Conservation (phyloP, 2,888 invertebrate species). For the Cataglyphis rosenhaueri region DNA sequence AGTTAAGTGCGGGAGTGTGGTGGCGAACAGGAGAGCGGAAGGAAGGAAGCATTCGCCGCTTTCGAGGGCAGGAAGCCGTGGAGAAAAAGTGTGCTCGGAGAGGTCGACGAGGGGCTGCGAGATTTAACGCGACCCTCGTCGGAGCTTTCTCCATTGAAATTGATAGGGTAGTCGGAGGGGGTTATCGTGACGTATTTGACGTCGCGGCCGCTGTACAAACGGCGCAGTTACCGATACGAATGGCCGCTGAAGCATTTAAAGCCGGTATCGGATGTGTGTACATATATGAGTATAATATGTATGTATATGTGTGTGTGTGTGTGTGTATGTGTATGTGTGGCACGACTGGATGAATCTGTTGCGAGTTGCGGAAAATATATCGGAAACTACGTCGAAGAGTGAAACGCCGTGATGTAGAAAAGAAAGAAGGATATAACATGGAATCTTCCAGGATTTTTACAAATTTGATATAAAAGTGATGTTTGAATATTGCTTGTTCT, state of each 20-base stretch:
- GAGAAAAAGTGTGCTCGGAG: conserved; percentile 3
- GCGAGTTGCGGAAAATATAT: conserved; percentile 34
- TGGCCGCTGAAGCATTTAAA: conserved; percentile 62
- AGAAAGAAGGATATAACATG: conserved; percentile 3
- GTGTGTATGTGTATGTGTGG: conserved; percentile 2
- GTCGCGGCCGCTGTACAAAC: conserved; percentile 65
- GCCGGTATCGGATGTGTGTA: conserved; percentile 25
- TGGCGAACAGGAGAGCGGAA: conserved; percentile 37
- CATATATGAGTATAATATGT: neutral
- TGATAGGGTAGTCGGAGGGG: conserved; percentile 64
- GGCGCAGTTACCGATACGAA: conserved; percentile 74
- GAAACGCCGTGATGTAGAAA: conserved; percentile 24
- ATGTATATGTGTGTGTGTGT: neutral
- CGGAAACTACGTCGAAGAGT: conserved; percentile 51
- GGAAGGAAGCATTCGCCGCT: conserved; percentile 32
- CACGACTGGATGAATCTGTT: conserved; percentile 18
- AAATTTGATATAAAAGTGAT: neutral
- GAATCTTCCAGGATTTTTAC: neutral
- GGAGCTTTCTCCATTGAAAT: conserved; percentile 67
- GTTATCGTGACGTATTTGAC: conserved; percentile 71
- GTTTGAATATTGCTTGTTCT: neutral
- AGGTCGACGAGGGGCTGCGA: conserved; percentile 29
- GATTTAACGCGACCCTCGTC: conserved; percentile 27
- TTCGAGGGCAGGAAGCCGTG: conserved; percentile 1
- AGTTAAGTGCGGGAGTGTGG: conserved; percentile 26